Evolutionary conservation across 2,888 invertebrate species (phyloP).

Genomic region (Masnerella sp.): DNA sequence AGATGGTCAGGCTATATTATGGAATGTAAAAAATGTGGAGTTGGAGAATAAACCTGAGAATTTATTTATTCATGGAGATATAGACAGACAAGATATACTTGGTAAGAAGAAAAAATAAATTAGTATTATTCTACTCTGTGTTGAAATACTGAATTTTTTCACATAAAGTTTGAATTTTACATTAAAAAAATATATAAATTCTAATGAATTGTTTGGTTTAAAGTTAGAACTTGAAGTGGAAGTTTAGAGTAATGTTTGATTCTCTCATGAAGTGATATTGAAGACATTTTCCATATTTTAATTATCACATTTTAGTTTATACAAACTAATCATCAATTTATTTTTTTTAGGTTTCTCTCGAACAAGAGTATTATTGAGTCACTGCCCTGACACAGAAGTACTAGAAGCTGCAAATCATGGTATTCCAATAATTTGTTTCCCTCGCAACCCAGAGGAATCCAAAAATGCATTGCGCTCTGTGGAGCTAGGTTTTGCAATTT

Average conservation of each 20-base stretch:
- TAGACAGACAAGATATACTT: constrained; percentile 73
- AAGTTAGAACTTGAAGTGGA: no score
- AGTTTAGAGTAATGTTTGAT: no score
- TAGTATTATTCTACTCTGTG: not conserved
- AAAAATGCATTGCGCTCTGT: constrained; percentile 68
- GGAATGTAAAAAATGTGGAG: constrained; percentile 66
- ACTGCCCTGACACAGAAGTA: constrained; percentile 73
- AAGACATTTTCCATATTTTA: no score
- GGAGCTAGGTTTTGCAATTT: constrained; percentile 68
- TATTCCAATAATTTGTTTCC: constrained; percentile 74
- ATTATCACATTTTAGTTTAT: no score
- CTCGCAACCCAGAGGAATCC: constrained; percentile 68
- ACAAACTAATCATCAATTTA: no score
- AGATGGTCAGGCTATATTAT: constrained; percentile 72
- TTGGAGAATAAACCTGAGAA: constrained; percentile 66
- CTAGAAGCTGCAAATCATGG: constrained; percentile 73
- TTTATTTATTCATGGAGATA: constrained; percentile 66
- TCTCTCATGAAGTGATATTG: no score
- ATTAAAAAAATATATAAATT: no score
- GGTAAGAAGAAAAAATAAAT: constrained; percentile 63
- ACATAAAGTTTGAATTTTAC: no score
- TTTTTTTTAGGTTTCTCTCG: constrained; percentile 74
- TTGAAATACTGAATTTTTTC: no score
- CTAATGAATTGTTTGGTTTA: no score
- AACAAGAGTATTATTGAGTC: constrained; percentile 71